These are phyloP conservation scores for Brachionus koreanus DNA, from an alignment of 1,140 invertebrate species.

Conservation along the genomic window DNA sequence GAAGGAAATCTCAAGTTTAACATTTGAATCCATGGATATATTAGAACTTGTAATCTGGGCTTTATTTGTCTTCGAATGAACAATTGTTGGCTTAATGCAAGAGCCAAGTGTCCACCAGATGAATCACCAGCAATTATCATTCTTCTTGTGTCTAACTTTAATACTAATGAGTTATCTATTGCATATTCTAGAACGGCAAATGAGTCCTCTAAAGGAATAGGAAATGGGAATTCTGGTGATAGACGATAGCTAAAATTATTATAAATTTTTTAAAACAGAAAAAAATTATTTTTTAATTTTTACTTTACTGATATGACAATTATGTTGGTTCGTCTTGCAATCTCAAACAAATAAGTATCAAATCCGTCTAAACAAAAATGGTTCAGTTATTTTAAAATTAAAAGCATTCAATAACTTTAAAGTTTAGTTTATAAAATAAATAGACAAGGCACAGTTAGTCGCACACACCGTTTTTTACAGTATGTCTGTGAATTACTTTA, in stretches of 20 bases:
- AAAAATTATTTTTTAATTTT: not conserved
- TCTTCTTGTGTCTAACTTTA: constrained; percentile 45
- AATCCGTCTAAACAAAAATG: not conserved
- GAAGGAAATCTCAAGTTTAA: constrained; percentile 54
- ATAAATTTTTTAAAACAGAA: not conserved
- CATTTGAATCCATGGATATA: constrained; percentile 52
- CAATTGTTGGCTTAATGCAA: constrained; percentile 10
- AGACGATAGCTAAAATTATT: constrained; percentile 48
- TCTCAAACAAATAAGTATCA: constrained; percentile 25
- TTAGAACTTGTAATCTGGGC: constrained; percentile 50
- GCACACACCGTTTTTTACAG: too few species aligned
- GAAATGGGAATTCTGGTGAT: constrained; percentile 51
- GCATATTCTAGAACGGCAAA: constrained; percentile 50
- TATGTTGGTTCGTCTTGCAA: constrained; percentile 16
- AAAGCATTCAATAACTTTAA: too few species aligned
- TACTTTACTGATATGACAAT: constrained; percentile 52
- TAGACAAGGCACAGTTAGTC: too few species aligned
- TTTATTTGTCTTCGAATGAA: constrained; percentile 40
- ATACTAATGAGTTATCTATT: constrained; percentile 47
- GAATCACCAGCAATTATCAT: constrained; percentile 43
- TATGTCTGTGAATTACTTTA: too few species aligned
- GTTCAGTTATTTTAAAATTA: too few species aligned
- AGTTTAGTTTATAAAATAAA: too few species aligned
- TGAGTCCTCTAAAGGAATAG: constrained; percentile 51
- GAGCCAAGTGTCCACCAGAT: constrained; percentile 49